A percentile compares a stretch with the other conserved stretches of the same genome.
Evolutionary conservation across 2,888 invertebrate species (phyloP).

Genomic region (Drosophila yooni): DNA sequence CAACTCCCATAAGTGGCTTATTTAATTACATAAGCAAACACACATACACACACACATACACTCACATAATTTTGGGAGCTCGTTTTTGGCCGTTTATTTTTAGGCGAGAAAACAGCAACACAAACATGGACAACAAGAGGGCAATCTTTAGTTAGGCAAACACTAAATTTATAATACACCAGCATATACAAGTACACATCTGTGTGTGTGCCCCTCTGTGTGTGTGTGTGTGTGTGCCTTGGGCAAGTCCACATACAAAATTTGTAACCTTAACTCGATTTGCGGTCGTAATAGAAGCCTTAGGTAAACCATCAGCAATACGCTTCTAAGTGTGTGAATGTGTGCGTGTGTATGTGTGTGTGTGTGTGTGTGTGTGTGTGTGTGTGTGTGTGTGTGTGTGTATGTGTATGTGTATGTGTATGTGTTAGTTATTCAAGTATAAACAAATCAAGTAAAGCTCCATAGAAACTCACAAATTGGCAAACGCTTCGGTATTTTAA

Average conservation of each 20-base stretch:
- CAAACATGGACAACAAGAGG: constrained; percentile 29
- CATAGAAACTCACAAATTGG: constrained; percentile 28
- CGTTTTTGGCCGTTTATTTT: constrained; percentile 48
- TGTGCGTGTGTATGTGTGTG: constrained; percentile 5
- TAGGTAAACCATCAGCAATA: constrained; percentile 41
- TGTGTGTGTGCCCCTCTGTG: neutral
- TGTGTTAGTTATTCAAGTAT: constrained; percentile 27
- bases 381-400: constrained; percentile 6
- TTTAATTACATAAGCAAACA: constrained; percentile 52
- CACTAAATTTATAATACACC: constrained; percentile 28
- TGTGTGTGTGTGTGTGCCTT: constrained; percentile 26
- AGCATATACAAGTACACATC: neutral
- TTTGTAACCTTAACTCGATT: constrained; percentile 61
- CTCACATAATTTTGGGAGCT: constrained; percentile 13
- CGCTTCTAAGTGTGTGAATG: neutral
- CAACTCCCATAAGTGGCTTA: constrained; percentile 59
- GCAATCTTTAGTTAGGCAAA: constrained; percentile 44
- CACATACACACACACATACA: constrained; percentile 3
- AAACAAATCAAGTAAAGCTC: constrained; percentile 63
- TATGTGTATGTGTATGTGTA: constrained; percentile 3
- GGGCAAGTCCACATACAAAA: constrained; percentile 21
- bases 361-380: constrained; percentile 2
- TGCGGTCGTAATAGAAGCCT: constrained; percentile 49
- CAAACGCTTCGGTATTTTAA: constrained; percentile 36
- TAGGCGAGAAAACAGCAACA: constrained; percentile 43